Conservation (phyloP, 2,888 invertebrate genomes). For the Pristionchus entomophagus region DNA sequence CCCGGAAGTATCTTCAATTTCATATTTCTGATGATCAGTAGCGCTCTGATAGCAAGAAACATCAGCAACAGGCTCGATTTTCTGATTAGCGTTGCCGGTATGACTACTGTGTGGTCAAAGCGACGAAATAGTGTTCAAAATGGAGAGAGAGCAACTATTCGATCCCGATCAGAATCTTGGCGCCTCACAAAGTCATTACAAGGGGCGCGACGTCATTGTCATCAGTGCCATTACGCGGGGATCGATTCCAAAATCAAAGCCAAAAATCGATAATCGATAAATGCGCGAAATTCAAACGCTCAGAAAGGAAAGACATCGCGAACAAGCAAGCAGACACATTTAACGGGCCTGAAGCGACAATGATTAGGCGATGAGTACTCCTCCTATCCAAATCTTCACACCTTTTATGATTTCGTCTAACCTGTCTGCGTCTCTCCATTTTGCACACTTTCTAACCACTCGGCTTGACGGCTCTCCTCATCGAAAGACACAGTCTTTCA, state of each 20-base stretch:
- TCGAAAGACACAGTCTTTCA: neutral
- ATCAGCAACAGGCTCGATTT: neutral
- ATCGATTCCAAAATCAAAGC: neutral
- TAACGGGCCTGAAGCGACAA: neutral
- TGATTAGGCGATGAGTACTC: constrained; percentile 8
- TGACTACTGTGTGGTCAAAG: neutral
- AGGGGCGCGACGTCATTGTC: neutral
- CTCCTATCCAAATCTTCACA: constrained; percentile 39
- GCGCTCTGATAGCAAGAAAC: neutral
- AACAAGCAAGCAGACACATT: neutral
- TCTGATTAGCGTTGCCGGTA: neutral
- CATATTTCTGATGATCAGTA: neutral
- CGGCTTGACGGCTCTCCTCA: neutral
- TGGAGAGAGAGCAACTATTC: neutral
- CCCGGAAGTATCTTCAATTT: neutral
- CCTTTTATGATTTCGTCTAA: neutral
- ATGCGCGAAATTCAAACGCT: neutral
- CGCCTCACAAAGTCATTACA: neutral
- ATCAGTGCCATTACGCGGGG: neutral
- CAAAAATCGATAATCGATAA: neutral
- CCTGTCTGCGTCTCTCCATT: neutral
- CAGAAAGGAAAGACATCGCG: neutral
- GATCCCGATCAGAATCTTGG: neutral
- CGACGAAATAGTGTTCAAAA: neutral
- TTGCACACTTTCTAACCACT: neutral